phyloP scores from a whole-genome alignment of 2,113 vertebrate genomes.

The Datnioides undecimradiatus region DNA sequence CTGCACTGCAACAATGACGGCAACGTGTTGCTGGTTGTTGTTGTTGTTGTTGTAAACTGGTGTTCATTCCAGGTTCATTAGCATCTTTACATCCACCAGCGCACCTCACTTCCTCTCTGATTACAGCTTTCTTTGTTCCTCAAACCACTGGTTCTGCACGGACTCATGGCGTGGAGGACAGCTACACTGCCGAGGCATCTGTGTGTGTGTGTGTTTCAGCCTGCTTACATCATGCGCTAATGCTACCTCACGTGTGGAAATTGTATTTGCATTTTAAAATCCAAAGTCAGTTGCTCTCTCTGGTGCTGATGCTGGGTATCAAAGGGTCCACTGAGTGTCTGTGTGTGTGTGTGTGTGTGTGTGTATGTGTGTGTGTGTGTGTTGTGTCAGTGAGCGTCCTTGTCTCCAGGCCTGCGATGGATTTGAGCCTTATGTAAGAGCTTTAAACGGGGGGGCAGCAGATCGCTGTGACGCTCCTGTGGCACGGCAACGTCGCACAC shows the following conservation, averaged over 20 bases:
- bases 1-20: background rate
- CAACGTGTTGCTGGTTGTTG: fast-evolving
- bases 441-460: slow-evolving; percentile 8
- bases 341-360: background rate
- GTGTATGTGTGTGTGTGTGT: slow-evolving; percentile 19
- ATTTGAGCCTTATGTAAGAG: slow-evolving; percentile 59
- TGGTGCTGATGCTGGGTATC: background rate
- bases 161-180: slow-evolving; percentile 5
- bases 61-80: slow-evolving; percentile 20
- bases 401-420: slow-evolving; percentile 19
- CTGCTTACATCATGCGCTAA: slow-evolving; percentile 36
- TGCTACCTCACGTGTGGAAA: background rate
- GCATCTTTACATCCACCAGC: slow-evolving; percentile 8
- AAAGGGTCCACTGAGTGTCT: background rate
- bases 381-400: slow-evolving; percentile 10
- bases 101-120: slow-evolving; percentile 12
- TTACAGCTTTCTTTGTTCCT: slow-evolving; percentile 45
- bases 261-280: slow-evolving; percentile 9
- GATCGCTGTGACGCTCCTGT: background rate
- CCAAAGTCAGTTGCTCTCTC: background rate
- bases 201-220: slow-evolving; percentile 37
- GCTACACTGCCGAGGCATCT: background rate
- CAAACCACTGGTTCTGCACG: background rate
- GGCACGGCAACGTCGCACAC: background rate
- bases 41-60: background rate